Evolutionary conservation across 1,140 invertebrate species (phyloP).

Genomic region (Nasonia vitripennis): DNA sequence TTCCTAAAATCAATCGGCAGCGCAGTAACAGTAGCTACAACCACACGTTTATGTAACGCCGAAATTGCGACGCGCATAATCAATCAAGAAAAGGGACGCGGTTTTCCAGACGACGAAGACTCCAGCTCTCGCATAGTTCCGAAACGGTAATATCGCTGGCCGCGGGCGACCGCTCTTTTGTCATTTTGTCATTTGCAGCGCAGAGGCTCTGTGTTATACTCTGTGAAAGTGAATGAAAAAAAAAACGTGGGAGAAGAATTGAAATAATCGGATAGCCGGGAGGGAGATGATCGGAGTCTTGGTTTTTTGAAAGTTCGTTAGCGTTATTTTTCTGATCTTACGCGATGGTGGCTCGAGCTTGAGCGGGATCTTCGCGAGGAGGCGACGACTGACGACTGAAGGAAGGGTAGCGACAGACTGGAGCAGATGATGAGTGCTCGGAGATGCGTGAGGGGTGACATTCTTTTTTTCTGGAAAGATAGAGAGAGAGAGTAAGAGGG

Average conservation of each 20-base stretch:
- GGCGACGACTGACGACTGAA: neutral
- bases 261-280: slow-evolving; percentile 35
- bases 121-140: slow-evolving; percentile 65
- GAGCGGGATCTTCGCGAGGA: neutral
- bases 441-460: neutral
- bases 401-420: neutral
- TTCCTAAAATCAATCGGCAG: slow-evolving; percentile 31
- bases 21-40: neutral
- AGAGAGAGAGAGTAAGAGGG: neutral
- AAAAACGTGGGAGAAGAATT: slow-evolving; percentile 48
- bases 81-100: slow-evolving; percentile 66
- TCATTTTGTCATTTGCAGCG: slow-evolving; percentile 71
- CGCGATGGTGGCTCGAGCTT: neutral
- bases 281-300: slow-evolving; percentile 21
- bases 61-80: slow-evolving; percentile 72
- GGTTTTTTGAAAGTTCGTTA: neutral
- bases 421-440: neutral
- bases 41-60: slow-evolving; percentile 50
- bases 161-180: slow-evolving; percentile 71
- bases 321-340: neutral
- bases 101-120: slow-evolving; percentile 45
- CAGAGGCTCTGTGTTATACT: slow-evolving; percentile 47
- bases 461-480: neutral
- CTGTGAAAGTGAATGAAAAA: slow-evolving; percentile 9
- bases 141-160: slow-evolving; percentile 72